Base-by-base conservation (phyloP, 2,888 invertebrate genomes). In the Sphaeridia pumilis region DNA sequence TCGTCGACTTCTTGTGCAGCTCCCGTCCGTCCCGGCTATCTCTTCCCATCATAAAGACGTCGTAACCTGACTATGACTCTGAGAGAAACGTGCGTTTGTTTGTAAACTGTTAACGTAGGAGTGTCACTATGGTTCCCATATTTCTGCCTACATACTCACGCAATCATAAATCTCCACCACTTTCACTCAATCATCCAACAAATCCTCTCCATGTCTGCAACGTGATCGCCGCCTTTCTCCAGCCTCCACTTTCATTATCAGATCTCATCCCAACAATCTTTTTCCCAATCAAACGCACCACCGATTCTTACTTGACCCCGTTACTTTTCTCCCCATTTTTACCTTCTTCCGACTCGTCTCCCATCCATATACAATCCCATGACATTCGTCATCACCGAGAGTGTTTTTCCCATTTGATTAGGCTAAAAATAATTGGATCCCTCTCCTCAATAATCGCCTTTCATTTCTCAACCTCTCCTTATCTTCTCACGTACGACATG, bases 141-240 rank as follows among this genome's bases (percentile, higher is more conserved):
- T 38, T 38, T 38, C 7, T 38, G 38, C 17, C 38, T 38, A 17
- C 38, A 38, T 38, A 38, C 38, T 14, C 38, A 38, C 38, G 38
- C 38, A 38, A 20, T 17, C 17, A 5, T 38, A 10, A 27, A 7
- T 31, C 38, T 14, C 38, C n/a, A n/a, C 7, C 17, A 38, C 38
- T 38, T 38, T 38, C 38, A 17, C 38, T 38, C 26, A 35, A 48
- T 21, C n/a, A n/a, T n/a, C n/a, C n/a, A n/a, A n/a, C n/a, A n/a
- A n/a, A n/a, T n/a, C n/a, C n/a, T n/a, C n/a, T n/a, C n/a, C n/a
- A n/a, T n/a, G n/a, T n/a, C n/a, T n/a, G n/a, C n/a, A n/a, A n/a
- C n/a, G n/a, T n/a, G n/a, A n/a, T n/a, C n/a, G n/a, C n/a, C n/a
- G n/a, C n/a, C n/a, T n/a, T n/a, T n/a, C n/a, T n/a, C n/a, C n/a